A percentile compares a stretch with the other conserved stretches of the same genome.
Conservation (phyloP, 1,140 invertebrate genomes). For the Drosophila burlai region DNA sequence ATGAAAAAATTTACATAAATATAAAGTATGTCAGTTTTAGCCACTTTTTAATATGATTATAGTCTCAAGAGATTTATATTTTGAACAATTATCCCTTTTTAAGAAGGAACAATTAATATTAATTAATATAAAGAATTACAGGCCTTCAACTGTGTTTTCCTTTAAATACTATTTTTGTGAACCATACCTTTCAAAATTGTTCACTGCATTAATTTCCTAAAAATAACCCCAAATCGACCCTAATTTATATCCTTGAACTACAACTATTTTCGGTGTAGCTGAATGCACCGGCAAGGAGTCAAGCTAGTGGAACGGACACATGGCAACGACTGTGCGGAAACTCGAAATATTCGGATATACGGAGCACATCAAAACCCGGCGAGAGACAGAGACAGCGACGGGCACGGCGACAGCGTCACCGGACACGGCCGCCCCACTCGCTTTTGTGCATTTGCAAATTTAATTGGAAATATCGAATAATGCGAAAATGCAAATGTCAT, state of each 20-base stretch:
- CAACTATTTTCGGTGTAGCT: neutral
- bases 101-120: neutral
- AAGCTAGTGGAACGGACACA: slow-evolving; percentile 12
- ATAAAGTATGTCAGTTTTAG: neutral
- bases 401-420: neutral
- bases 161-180: too few relatives aligned
- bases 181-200: fast-evolving
- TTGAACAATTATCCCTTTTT: fast-evolving
- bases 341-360: slow-evolving; percentile 4
- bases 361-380: slow-evolving; percentile 7
- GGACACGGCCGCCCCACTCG: slow-evolving; percentile 1
- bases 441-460: slow-evolving; percentile 37
- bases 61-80: too few relatives aligned
- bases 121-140: neutral
- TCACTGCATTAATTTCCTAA: neutral
- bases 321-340: slow-evolving; percentile 8
- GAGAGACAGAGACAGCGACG: neutral
- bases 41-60: too few relatives aligned
- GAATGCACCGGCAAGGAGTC: neutral
- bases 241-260: neutral
- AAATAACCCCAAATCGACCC: neutral
- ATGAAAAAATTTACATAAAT: neutral
- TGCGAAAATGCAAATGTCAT: slow-evolving; percentile 59
- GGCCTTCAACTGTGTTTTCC: too few relatives aligned
- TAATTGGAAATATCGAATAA: slow-evolving; percentile 60